phyloP scores from a whole-genome alignment of 2,888 invertebrate species.

The Plebejus anna region DNA sequence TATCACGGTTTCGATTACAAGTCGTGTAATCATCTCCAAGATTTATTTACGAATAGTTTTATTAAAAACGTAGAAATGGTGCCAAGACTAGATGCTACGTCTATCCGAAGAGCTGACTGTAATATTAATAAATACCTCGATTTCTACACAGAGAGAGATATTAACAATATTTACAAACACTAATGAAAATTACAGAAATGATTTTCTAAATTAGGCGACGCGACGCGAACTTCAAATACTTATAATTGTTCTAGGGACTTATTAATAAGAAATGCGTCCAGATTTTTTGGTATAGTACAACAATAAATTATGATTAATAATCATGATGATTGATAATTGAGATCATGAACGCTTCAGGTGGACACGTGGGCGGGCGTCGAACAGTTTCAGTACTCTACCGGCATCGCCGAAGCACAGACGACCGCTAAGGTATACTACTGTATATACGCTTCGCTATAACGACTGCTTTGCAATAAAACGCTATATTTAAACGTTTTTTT shows the following conservation, averaged over 20 bases:
- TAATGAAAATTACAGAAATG: no score
- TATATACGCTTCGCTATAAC: conserved; percentile 65
- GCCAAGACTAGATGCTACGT: neutral
- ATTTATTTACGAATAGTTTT: neutral
- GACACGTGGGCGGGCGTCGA: conserved; percentile 58
- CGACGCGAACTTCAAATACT: neutral
- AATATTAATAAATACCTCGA: neutral
- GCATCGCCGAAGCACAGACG: conserved; percentile 76
- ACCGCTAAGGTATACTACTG: conserved; percentile 68
- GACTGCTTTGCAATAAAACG: conserved; percentile 55
- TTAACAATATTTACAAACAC: neutral
- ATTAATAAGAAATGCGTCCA: no score
- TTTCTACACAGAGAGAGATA: neutral
- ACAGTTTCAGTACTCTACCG: conserved; percentile 68
- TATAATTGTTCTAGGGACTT: no score
- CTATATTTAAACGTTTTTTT: conserved; percentile 42
- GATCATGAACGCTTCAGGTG: conserved; percentile 68
- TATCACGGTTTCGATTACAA: neutral
- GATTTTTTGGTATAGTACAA: neutral
- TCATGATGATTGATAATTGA: conserved; percentile 20
- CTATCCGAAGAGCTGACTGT: neutral
- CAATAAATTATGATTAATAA: conserved; percentile 26
- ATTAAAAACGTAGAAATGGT: neutral
- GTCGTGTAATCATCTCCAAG: neutral
- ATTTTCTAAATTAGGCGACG: neutral